Evolutionary conservation across 2,113 vertebrate genomes (phyloP).

Genomic region (Euleptes europaea): DNA sequence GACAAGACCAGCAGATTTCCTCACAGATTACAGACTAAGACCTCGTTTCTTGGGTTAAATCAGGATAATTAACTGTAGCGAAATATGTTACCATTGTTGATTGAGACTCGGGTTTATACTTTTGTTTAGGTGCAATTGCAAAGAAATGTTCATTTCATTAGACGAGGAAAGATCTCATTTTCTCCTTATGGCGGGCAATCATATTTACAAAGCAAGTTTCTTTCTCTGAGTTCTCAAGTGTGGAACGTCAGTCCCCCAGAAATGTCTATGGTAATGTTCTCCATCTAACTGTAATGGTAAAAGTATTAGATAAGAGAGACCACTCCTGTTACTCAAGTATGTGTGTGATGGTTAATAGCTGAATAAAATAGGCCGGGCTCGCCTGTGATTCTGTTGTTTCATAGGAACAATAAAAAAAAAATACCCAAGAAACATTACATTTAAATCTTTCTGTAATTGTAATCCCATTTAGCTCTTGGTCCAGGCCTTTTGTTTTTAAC

Average conservation of each 20-base stretch:
- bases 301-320: neutral
- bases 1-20: conserved; percentile 85
- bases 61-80: conserved; percentile 80
- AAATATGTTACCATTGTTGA: conserved; percentile 75
- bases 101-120: conserved; percentile 39
- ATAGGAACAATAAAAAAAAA: neutral
- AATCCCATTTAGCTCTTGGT: neutral
- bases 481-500: neutral
- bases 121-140: neutral
- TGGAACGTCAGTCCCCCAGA: conserved; percentile 27
- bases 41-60: conserved; percentile 81
- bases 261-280: conserved; percentile 11
- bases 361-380: neutral
- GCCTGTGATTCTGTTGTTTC: neutral
- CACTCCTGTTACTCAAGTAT: conserved; percentile 5
- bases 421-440: neutral
- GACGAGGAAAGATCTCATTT: conserved; percentile 49
- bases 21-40: conserved; percentile 84
- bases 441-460: neutral
- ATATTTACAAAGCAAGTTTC: conserved; percentile 15
- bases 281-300: conserved; percentile 50
- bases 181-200: conserved; percentile 16
- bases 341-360: neutral
- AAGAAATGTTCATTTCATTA: conserved; percentile 29
- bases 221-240: conserved; percentile 34